Evolutionary conservation across 2,888 invertebrate species (phyloP).

Genomic region (Thecophora atra): DNA sequence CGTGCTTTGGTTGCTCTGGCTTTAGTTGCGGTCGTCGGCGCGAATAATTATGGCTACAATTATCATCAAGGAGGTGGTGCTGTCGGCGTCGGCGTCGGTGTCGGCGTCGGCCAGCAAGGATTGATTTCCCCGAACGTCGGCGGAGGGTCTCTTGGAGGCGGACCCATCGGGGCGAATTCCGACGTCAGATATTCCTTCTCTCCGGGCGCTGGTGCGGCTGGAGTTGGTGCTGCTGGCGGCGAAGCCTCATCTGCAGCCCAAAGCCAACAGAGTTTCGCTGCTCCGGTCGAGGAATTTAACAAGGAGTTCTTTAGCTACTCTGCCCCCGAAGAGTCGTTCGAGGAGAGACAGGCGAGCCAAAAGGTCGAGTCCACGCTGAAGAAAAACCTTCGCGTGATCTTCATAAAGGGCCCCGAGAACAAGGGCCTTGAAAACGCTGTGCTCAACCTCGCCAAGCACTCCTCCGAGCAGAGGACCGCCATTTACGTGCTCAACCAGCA

Average conservation of each 20-base stretch:
- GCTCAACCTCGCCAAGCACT: conserved; percentile 51
- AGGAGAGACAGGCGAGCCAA: conserved; percentile 47
- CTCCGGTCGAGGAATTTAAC: conserved; percentile 48
- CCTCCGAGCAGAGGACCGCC: conserved; percentile 56
- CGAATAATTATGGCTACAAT: conserved; percentile 37
- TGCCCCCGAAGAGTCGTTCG: conserved; percentile 54
- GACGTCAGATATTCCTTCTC: neutral
- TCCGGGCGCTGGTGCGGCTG: conserved; percentile 30
- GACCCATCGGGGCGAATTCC: no score
- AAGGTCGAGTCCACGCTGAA: conserved; percentile 46
- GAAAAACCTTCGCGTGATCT: conserved; percentile 53
- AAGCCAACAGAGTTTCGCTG: neutral
- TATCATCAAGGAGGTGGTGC: conserved; percentile 39
- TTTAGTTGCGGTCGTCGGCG: conserved; percentile 18
- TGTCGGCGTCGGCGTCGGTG: conserved; percentile 15
- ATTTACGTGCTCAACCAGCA: conserved; percentile 60
- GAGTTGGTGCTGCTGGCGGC: neutral
- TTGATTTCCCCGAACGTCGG: conserved; percentile 24
- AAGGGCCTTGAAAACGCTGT: conserved; percentile 54
- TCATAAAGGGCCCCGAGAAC: conserved; percentile 58
- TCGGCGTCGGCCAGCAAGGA: conserved; percentile 13
- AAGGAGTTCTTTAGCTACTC: conserved; percentile 54
- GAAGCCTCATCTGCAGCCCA: neutral
- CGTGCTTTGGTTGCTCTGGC: conserved; percentile 11
- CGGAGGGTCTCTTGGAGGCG: neutral